Conservation (phyloP, 2,113 vertebrate species). For the Dicaeum eximium region DNA sequence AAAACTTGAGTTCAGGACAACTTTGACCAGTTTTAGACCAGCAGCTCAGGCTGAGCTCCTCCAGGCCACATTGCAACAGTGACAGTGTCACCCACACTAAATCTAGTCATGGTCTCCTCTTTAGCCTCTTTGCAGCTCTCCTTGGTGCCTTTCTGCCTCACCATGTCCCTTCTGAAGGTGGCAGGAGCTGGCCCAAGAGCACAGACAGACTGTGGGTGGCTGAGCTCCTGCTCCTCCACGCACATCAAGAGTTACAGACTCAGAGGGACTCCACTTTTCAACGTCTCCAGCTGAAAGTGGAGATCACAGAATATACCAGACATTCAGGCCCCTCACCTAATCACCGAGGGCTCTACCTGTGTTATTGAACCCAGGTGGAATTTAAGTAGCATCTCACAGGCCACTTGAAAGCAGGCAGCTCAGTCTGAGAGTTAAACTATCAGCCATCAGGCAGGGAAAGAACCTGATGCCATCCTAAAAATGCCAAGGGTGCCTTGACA, state of each 20-base stretch:
- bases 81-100: background rate
- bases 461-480: background rate
- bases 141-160: background rate
- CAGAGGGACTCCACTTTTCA: background rate
- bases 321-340: background rate
- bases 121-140: background rate
- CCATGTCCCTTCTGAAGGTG: background rate
- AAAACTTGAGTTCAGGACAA: background rate
- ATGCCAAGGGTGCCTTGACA: background rate
- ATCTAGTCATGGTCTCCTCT: background rate
- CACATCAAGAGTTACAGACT: background rate
- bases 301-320: background rate
- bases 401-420: background rate
- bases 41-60: background rate
- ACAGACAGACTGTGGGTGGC: background rate
- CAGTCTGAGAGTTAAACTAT: background rate
- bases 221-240: background rate
- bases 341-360: background rate
- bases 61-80: fast-evolving
- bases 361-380: background rate
- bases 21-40: background rate
- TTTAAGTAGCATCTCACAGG: background rate
- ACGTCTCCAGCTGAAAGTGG: background rate
- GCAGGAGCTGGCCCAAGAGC: background rate
- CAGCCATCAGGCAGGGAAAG: background rate